These are phyloP conservation scores for Salvelinus namaycush DNA, from an alignment of 2,113 vertebrate genomes.

Conservation along the genomic window DNA sequence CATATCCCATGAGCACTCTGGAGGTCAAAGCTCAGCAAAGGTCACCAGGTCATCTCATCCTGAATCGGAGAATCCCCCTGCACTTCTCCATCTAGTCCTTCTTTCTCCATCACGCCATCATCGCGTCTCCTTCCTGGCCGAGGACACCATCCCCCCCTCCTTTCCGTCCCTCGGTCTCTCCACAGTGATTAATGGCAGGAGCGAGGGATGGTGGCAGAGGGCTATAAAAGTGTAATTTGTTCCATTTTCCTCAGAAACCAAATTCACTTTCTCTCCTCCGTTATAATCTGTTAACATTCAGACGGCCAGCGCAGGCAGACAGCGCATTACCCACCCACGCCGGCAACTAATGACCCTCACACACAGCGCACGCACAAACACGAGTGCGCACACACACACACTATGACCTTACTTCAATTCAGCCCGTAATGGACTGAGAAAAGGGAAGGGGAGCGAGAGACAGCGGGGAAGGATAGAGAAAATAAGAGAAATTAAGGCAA, in stretches of 20 bases:
- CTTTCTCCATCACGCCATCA: slow-evolving; percentile 43
- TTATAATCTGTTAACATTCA: slow-evolving; percentile 77
- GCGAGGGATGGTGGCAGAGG: slow-evolving; percentile 74
- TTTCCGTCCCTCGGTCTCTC: slow-evolving; percentile 27
- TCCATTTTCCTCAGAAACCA: slow-evolving; percentile 74
- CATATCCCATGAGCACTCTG: background rate
- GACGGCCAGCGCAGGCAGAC: slow-evolving; percentile 58
- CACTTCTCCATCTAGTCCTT: slow-evolving; percentile 34
- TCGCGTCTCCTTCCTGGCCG: slow-evolving; percentile 25
- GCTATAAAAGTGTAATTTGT: slow-evolving; percentile 81
- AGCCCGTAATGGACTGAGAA: slow-evolving; percentile 47
- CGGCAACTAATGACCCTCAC: slow-evolving; percentile 56
- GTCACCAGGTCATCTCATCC: background rate
- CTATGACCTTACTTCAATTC: slow-evolving; percentile 21
- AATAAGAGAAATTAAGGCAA: slow-evolving; percentile 14
- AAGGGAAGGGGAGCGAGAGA: slow-evolving; percentile 3
- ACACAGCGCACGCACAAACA: background rate
- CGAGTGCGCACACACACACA: slow-evolving; percentile 6
- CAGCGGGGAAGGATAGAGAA: background rate
- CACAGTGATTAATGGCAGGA: slow-evolving; percentile 71
- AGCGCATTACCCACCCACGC: slow-evolving; percentile 66
- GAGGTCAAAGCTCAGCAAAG: background rate
- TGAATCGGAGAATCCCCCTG: background rate
- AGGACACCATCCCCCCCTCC: slow-evolving; percentile 47
- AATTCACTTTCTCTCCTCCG: slow-evolving; percentile 69